phyloP scores from a whole-genome alignment of 2,888 invertebrate genomes.

The Phania funesta region DNA sequence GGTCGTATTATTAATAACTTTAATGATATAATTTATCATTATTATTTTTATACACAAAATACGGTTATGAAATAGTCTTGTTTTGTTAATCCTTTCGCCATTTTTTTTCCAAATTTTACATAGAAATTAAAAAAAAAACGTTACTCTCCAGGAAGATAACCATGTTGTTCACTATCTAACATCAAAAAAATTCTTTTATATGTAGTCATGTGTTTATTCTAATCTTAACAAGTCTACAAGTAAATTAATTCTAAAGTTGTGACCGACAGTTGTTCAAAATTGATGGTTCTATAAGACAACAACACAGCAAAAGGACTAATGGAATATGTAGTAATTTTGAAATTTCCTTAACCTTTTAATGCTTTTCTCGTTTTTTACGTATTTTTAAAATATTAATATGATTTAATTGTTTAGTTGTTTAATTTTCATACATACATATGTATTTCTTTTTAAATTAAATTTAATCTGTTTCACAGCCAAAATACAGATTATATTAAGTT shows the following conservation, averaged over 20 bases:
- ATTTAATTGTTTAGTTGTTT: slow-evolving; percentile 21
- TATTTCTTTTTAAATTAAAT: slow-evolving; percentile 70
- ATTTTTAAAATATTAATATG: slow-evolving; percentile 61
- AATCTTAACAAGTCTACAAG: no score
- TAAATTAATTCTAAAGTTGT: no score
- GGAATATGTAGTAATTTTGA: slow-evolving; percentile 45
- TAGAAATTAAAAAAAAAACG: no score
- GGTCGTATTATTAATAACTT: slow-evolving; percentile 55
- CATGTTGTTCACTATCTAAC: no score
- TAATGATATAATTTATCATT: slow-evolving; percentile 41
- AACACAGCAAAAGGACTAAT: slow-evolving; percentile 20
- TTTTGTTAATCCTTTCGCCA: slow-evolving; percentile 14
- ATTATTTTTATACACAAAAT: slow-evolving; percentile 68
- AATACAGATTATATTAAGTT: slow-evolving; percentile 77
- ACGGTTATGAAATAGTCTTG: slow-evolving; percentile 63
- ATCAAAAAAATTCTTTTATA: no score
- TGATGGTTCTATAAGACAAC: no score
- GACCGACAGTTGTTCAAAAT: no score
- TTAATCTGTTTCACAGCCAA: slow-evolving; percentile 80
- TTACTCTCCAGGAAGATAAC: no score
- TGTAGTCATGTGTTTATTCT: no score
- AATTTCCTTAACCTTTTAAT: slow-evolving; percentile 28
- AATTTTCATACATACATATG: slow-evolving; percentile 47
- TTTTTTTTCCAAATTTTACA: background rate
- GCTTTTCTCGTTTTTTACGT: slow-evolving; percentile 34